A percentile compares a stretch with the other conserved stretches of the same genome.
phyloP scores from a whole-genome alignment of 2,113 vertebrate genomes.

The Microtus richardsoni region DNA sequence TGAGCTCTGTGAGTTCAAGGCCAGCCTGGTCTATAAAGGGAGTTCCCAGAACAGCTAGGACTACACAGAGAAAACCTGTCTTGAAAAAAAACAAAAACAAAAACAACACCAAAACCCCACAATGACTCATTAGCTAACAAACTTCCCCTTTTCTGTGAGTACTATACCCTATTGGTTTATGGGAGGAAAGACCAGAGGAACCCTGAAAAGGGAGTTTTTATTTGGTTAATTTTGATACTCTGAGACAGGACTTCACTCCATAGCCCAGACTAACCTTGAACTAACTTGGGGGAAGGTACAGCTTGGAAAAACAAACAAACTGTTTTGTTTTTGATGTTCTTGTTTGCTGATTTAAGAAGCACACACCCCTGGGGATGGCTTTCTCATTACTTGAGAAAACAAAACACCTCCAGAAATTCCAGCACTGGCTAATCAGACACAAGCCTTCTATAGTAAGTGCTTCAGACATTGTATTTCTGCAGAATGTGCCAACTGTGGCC shows the following conservation, averaged over 20 bases:
- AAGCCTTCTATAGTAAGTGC: background rate
- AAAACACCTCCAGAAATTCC: background rate
- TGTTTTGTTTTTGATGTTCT: background rate
- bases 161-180: background rate
- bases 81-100: background rate
- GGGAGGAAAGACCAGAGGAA: background rate
- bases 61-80: background rate
- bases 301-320: no score
- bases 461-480: background rate
- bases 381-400: background rate
- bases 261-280: background rate
- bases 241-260: background rate
- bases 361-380: background rate
- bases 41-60: background rate
- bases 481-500: background rate
- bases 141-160: background rate
- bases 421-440: background rate
- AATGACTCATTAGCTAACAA: background rate
- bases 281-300: background rate
- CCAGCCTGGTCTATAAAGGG: background rate
- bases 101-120: background rate
- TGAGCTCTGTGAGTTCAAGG: background rate
- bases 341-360: background rate
- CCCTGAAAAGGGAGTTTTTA: background rate
- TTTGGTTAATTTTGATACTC: background rate